Percentiles rank a stretch among this genome's conserved stretches.
phyloP scores from a whole-genome alignment of 1,140 invertebrate species.

The Tenebrio molitor region DNA sequence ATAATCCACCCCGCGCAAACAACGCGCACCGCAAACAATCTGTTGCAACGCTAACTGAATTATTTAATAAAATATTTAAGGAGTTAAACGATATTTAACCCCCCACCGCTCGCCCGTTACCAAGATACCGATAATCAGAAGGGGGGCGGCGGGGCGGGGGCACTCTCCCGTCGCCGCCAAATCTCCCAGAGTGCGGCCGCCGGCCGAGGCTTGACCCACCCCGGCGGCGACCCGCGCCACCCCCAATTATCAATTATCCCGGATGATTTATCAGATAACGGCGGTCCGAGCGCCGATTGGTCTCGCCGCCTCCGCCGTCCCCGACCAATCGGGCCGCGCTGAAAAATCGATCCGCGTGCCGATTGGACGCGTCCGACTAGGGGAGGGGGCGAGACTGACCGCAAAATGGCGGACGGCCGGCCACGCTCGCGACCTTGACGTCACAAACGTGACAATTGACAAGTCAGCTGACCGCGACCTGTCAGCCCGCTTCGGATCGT shows the following conservation, averaged over 20 bases:
- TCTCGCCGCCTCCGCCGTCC: no score
- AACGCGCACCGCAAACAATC: conserved; percentile 28
- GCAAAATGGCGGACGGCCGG: conserved; percentile 1
- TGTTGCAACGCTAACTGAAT: conserved; percentile 30
- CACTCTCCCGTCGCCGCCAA: no score
- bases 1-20: background rate
- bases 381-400: conserved; percentile 5
- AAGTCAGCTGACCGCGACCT: no score
- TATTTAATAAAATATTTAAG: conserved; percentile 50
- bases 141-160: background rate
- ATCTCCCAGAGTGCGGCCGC: background rate
- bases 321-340: no score
- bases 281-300: no score
- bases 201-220: no score
- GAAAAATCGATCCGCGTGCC: conserved; percentile 33
- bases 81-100: conserved; percentile 49
- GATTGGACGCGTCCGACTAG: conserved; percentile 23
- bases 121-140: conserved; percentile 16
- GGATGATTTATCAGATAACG: no score
- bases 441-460: no score
- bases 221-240: no score
- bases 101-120: conserved; percentile 25
- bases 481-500: no score
- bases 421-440: no score
- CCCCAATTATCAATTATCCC: no score